These are phyloP conservation scores for Hippasteria phrygiana DNA, from an alignment of 53 echinoderm and acorn worm genomes.

Conservation along the genomic window DNA sequence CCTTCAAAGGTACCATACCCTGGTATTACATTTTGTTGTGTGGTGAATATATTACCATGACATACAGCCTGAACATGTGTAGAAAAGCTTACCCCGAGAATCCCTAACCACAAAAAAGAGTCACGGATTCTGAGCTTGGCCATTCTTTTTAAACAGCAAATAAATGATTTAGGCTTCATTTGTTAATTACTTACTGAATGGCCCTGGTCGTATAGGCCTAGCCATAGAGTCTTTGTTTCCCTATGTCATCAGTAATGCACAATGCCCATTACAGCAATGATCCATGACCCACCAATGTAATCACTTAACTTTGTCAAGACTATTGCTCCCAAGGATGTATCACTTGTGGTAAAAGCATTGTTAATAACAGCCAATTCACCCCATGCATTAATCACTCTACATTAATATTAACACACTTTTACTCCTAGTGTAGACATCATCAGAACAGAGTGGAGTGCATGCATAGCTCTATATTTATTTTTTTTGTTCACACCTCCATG, in stretches of 20 bases:
- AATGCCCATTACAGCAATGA: neutral
- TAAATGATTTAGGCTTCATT: neutral
- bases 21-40: too few relatives aligned
- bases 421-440: neutral
- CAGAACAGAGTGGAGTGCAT: neutral
- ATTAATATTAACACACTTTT: conserved; percentile 33
- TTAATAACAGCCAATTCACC: neutral
- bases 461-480: neutral
- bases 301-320: conserved; percentile 23
- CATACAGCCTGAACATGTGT: too few relatives aligned
- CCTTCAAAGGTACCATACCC: too few relatives aligned
- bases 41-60: too few relatives aligned
- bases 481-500: conserved; percentile 29
- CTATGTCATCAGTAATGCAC: neutral
- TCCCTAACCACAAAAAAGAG: neutral
- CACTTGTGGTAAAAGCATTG: neutral
- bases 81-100: too few relatives aligned
- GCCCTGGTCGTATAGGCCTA: neutral
- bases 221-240: conserved; percentile 10
- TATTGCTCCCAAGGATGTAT: neutral
- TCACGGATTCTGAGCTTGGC: neutral
- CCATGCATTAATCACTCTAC: conserved; percentile 3
- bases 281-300: conserved; percentile 11
- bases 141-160: neutral
- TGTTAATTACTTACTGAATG: neutral